Evolutionary conservation across 2,113 vertebrate species (phyloP).

Genomic region (Dipodomys merriami): DNA sequence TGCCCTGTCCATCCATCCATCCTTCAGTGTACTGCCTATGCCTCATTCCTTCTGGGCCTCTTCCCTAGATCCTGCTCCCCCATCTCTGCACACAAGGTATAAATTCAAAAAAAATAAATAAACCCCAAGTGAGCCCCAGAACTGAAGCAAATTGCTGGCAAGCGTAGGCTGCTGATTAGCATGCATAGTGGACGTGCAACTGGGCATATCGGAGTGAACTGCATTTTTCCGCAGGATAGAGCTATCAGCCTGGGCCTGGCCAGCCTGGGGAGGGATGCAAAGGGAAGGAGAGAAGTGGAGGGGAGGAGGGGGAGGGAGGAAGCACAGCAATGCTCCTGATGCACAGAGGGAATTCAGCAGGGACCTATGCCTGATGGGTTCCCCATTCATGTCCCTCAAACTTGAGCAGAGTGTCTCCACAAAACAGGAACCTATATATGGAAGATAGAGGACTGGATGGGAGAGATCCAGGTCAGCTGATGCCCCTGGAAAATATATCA

Average conservation of each 20-base stretch:
- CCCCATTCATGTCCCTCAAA: neutral
- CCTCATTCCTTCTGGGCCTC: slow-evolving; percentile 35
- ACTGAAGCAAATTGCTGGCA: slow-evolving; percentile 78
- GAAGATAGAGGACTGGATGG: neutral
- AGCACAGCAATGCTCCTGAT: neutral
- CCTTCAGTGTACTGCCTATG: neutral
- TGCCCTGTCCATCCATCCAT: neutral
- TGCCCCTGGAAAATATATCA: neutral
- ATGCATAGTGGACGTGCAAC: slow-evolving; percentile 79
- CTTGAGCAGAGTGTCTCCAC: neutral
- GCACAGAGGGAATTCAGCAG: neutral
- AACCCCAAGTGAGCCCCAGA: slow-evolving; percentile 64
- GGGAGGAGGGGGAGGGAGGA: too few relatives aligned
- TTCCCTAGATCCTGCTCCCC: slow-evolving; percentile 35
- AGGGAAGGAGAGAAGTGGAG: neutral
- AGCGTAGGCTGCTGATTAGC: slow-evolving; percentile 62
- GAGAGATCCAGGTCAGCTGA: neutral
- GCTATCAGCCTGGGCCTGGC: neutral
- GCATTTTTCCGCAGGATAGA: slow-evolving; percentile 45
- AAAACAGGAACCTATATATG: neutral
- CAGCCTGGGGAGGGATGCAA: neutral
- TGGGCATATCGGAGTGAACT: slow-evolving; percentile 71
- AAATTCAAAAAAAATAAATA: slow-evolving; percentile 76
- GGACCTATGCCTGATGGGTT: neutral
- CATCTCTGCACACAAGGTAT: slow-evolving; percentile 70